Evolutionary conservation across 1,140 invertebrate genomes (phyloP).

Genomic region (Hylaeus volcanicus): DNA sequence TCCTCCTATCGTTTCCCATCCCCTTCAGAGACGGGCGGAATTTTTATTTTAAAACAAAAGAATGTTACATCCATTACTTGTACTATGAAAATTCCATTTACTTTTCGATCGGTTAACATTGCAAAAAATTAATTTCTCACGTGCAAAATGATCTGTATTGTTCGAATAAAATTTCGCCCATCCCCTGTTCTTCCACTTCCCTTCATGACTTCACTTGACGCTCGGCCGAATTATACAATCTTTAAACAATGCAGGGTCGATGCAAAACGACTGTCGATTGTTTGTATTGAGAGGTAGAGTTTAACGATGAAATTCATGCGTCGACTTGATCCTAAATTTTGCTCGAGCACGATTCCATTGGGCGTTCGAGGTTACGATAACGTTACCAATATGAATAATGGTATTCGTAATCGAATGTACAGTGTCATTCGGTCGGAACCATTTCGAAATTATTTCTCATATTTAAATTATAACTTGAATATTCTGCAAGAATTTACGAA

Average conservation of each 20-base stretch:
- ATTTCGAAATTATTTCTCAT: not conserved
- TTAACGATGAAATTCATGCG: not conserved
- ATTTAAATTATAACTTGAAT: no score
- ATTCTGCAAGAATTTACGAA: no score
- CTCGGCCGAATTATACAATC: conserved; percentile 30
- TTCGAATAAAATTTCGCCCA: not conserved
- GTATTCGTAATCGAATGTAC: not conserved
- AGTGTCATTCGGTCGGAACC: not conserved
- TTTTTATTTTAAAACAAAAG: no score
- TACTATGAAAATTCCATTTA: no score
- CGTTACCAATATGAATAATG: not conserved
- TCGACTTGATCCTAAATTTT: conserved; percentile 34
- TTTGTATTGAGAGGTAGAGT: conserved; percentile 22
- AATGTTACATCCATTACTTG: no score
- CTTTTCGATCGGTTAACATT: no score
- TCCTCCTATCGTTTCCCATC: not conserved
- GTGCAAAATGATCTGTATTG: no score
- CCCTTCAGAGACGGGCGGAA: not conserved
- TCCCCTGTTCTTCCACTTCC: not conserved
- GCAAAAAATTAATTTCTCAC: no score
- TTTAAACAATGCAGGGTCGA: conserved; percentile 16
- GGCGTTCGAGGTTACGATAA: not conserved
- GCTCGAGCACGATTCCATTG: conserved; percentile 19
- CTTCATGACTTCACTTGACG: conserved; percentile 1
- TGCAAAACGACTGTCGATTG: conserved; percentile 12